Conservation (phyloP, 2,888 invertebrate species). For the Argyresthia goedartella region DNA sequence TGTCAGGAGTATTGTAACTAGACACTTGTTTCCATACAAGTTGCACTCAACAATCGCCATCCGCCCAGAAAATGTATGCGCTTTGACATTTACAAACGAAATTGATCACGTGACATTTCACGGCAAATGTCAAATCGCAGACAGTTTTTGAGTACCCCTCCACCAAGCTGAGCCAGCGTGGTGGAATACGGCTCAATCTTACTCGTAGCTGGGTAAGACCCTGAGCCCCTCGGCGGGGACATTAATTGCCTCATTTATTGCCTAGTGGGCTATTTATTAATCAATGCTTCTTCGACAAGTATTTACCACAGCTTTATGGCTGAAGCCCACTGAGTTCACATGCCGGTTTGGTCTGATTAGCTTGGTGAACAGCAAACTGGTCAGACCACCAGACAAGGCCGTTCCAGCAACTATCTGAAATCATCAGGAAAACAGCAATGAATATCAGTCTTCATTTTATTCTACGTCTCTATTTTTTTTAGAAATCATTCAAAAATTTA, state of each 20-base stretch:
- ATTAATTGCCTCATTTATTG: neutral
- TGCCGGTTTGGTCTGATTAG: conserved; percentile 83
- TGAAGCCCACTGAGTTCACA: conserved; percentile 84
- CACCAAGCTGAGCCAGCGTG: too few relatives aligned
- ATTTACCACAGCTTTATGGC: conserved; percentile 77
- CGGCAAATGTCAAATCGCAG: too few relatives aligned
- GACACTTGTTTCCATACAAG: neutral
- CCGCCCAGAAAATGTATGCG: neutral
- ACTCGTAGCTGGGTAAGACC: too few relatives aligned
- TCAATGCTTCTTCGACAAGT: too few relatives aligned
- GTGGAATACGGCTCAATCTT: too few relatives aligned
- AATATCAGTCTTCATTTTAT: too few relatives aligned
- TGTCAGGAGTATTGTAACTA: neutral
- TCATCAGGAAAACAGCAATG: neutral
- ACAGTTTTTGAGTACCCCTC: too few relatives aligned
- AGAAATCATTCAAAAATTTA: too few relatives aligned
- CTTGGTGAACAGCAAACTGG: conserved; percentile 82
- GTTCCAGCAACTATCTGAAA: conserved; percentile 60
- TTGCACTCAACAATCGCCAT: neutral
- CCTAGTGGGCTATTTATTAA: neutral
- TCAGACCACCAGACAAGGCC: conserved; percentile 64
- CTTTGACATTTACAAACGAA: too few relatives aligned
- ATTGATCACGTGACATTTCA: too few relatives aligned
- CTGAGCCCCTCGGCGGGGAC: neutral
- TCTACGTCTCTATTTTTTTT: too few relatives aligned